Evolutionary conservation across 2,113 vertebrate species (phyloP).

Genomic region (Oncorhynchus mykiss): DNA sequence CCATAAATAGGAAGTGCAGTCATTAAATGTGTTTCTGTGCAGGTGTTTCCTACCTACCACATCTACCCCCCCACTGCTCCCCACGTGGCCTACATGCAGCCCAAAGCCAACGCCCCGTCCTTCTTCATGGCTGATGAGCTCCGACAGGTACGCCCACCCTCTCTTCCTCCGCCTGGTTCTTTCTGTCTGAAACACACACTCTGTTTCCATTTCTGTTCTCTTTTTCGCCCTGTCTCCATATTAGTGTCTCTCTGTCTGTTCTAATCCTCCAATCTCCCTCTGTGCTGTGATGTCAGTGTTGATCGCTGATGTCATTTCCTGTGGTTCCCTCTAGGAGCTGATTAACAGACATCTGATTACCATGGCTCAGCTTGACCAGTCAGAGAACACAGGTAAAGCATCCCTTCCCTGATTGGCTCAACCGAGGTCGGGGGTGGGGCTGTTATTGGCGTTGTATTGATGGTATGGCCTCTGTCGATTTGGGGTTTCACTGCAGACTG

Average conservation of each 20-base stretch:
- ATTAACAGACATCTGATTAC: constrained; percentile 98
- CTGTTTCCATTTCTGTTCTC: too few species aligned
- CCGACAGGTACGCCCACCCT: constrained; percentile 82
- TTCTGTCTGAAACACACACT: too few species aligned
- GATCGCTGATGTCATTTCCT: constrained; percentile 2
- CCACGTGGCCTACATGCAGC: constrained; percentile 99
- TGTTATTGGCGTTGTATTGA: not conserved
- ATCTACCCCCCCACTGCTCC: constrained; percentile 96
- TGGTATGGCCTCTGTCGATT: not conserved
- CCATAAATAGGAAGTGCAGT: constrained; percentile 52
- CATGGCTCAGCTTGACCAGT: constrained; percentile 98
- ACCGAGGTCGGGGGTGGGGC: not conserved
- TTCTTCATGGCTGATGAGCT: constrained; percentile 99
- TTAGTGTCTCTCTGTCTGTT: too few species aligned
- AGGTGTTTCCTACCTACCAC: constrained; percentile 99
- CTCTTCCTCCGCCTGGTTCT: not conserved
- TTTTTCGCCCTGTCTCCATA: too few species aligned
- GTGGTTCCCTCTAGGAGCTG: constrained; percentile 80
- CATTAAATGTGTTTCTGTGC: constrained; percentile 41
- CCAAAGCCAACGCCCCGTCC: constrained; percentile 98
- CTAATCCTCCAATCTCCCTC: too few species aligned
- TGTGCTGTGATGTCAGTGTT: not conserved
- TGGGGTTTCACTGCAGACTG: too few species aligned
- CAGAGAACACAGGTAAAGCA: constrained; percentile 91
- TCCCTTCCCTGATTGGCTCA: constrained; percentile 4